Evolutionary conservation across 1,140 invertebrate species (phyloP), one percentile per base, ranked within the genome.

Genomic region (Nautilus pompilius): DNA sequence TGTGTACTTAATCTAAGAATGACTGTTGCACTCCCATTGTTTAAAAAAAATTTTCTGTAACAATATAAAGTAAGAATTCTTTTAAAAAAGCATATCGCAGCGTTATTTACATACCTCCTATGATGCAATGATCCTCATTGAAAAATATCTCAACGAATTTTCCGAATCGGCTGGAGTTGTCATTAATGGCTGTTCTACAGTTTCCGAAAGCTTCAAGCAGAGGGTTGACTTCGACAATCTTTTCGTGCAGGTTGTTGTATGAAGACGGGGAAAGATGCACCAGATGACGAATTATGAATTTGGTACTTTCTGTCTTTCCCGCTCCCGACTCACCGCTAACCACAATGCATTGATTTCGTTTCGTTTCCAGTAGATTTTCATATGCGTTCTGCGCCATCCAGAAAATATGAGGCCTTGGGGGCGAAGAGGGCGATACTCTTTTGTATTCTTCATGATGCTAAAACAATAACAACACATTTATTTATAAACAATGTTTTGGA

Each of bases 151-250:
- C 74, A n/a, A 76, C 67, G 29, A 73, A 57, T 66, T 76, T 76
- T 26, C 74, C 95, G 84, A 99, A 98, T 88, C 96, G 88, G 30
- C 95, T 98, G 36, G 95, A 98, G 82, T 99, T 99, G 84, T 98
- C 95, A 84, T 99, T 99, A 84, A 98, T 98, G 51, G 98, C 94
- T 30, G 96, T 99, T 82, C 97, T 96, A 26, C 95, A 95, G 84
- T 99, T 99, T 75, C 96, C 96, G 83, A 99, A 99, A 2, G 96
- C 95, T 86, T 98, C 96, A 45, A 99, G 83, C 75, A 99, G 96
- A 5, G 95, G 96, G 88, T 99, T 99, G 1, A 96, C 95, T 86
- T 98, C 93, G 56, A 98, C 59, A 4, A 73, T 67, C 54, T 67
- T 62, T 49, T 73, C 60, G 24, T 69, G 58, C 20, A 73, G 45